Base-by-base conservation (phyloP, 2,888 invertebrate genomes). In the Hydropsyche betteni region DNA sequence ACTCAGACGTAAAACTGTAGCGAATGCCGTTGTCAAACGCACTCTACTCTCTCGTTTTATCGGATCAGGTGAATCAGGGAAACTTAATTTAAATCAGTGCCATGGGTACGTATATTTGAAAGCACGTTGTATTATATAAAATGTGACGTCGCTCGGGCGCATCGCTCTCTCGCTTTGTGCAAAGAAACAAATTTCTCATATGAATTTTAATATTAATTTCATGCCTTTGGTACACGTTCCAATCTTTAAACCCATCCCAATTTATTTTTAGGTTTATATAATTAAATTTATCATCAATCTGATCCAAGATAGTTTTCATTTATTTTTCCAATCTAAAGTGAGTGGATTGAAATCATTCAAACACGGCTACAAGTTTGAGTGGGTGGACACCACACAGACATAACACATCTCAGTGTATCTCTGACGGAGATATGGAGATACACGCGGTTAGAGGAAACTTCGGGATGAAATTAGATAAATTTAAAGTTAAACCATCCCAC, bases 361-460 rank as follows among this genome's bases (percentile, higher is more conserved):
- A 64, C 34, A 77, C 69, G 80, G 79, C 71, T 74, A 75, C 70
- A 73, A 78, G 79, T 80, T 82, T 83, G 83, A 83, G 83, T 80
- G 74, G 80, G 79, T 79, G 68, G 74, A 34, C 34, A 34, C 8
- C 12, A 64, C 10, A 64, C 16, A 16, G 8, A 16, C 8, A 24
- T 16, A 58, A 24, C 8, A 16, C 58, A 24, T 58, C 58, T 58
- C 24, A 5, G 58, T 58, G 16, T 58, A 38, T 34, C 50, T 69
- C 10, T 50, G 69, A n/a, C 14, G 16, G 53, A 70, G 44, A 70
- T 51, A 53, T 36, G 51, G 52, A 53, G 44, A 70, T 53, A 51
- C 34, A 36, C 34, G 72, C 50, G 61, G 72, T 72, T 61, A 58
- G 72, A 55, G 72, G 14, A 72, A 72, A 72, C 72, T 72, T 55